Evolutionary conservation across 2,888 invertebrate species (phyloP), one percentile per base, ranked within the genome.

Genomic region (Petrolisthes manimaculis): DNA sequence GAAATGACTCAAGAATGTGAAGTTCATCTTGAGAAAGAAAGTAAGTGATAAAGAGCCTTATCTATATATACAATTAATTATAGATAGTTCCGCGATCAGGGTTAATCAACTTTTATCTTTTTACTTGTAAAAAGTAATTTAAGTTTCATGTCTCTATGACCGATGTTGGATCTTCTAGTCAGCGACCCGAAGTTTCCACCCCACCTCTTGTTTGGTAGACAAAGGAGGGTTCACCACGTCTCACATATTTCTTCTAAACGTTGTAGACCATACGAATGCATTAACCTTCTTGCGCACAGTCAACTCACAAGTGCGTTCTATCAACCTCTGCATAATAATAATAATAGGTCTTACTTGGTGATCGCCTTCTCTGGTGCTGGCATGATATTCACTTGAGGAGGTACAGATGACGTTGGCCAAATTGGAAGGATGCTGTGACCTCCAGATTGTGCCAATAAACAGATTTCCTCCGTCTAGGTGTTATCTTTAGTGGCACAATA

Each of bases 21-120:
- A 51, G 53, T 21, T 75, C 67, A 56, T 74, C 71, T 85, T 51
- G 86, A 81, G 74, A 81, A 86, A 81, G 86, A 56, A 88, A 83
- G 80, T 82, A 80, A 84, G 88, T 88, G 88, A 88, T 88, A 88
- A 88, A 80, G 88, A 80, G 88, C 88, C 88, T 88, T 88, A 88
- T 88, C 71, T 88, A 83, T 55, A 78, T 84, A 75, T 56, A 84
- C 71, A 75, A 75, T 56, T 75, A 67, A 37, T 61, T 78, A 75
- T 86, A 88, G 83, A 84, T 88, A 88, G 83, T 84, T 84, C 69
- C 84, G 69, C 80, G 83, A 87, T 83, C 87, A 87, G 87, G 87
- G 87, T 87, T 87, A 83, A 83, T 83, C 87, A 83, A 83, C 61
- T 83, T 85, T 87, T 18, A 87, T 88, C 71, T 88, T 56, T 83